Evolutionary conservation across 2,888 invertebrate genomes (phyloP).

Genomic region (Andrena camellia): DNA sequence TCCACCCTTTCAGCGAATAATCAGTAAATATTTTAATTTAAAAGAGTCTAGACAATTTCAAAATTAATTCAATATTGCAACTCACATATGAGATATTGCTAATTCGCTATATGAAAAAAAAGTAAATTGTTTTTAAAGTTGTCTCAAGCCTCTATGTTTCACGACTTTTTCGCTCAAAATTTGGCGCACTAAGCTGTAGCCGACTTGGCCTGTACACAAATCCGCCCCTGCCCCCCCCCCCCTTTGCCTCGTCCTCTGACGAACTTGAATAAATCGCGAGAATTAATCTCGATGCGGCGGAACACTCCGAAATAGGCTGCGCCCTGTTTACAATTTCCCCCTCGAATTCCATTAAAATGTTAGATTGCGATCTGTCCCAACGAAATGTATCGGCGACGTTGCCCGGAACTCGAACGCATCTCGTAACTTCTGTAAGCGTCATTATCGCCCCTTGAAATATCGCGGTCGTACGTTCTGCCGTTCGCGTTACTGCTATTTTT

Average conservation of each 20-base stretch:
- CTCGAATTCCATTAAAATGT: constrained; percentile 67
- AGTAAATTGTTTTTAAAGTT: no score
- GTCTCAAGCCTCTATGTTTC: no score
- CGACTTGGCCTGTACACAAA: neutral
- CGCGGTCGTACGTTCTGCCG: constrained; percentile 42
- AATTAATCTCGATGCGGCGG: constrained; percentile 29
- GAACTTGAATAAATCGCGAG: constrained; percentile 1
- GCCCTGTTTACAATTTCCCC: constrained; percentile 44
- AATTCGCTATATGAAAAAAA: no score
- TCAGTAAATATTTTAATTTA: no score
- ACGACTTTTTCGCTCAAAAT: no score
- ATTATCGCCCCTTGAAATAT: constrained; percentile 63
- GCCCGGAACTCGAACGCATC: constrained; percentile 53
- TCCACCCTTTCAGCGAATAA: no score
- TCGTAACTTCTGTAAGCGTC: constrained; percentile 36
- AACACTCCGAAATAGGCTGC: constrained; percentile 1
- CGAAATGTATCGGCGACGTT: constrained; percentile 48
- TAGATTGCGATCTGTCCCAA: constrained; percentile 56
- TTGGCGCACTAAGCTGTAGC: no score
- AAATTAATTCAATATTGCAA: no score
- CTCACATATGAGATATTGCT: no score
- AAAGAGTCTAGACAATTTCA: no score
- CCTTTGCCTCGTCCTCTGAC: neutral
- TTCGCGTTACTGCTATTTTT: constrained; percentile 39
- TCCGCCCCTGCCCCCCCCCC: neutral